Conservation (phyloP, 2,113 vertebrate genomes). For the Origma solitaria region DNA sequence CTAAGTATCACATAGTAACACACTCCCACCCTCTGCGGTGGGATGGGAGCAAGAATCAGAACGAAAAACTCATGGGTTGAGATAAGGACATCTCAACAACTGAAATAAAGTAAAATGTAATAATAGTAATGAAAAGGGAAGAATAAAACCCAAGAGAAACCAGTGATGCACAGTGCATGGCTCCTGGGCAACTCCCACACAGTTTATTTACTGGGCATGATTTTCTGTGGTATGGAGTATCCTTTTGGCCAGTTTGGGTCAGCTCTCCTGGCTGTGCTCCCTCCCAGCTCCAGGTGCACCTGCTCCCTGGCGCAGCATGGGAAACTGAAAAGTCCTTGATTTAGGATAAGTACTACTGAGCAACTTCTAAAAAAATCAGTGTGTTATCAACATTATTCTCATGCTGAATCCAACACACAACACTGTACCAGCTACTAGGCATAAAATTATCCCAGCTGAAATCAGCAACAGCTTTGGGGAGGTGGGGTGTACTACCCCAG, state of each 20-base stretch:
- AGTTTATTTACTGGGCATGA: not conserved
- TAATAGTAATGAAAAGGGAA: not conserved
- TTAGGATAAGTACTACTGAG: not conserved
- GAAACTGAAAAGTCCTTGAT: not conserved
- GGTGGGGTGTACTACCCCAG: not conserved
- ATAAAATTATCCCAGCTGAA: not conserved
- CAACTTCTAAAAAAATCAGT: not conserved
- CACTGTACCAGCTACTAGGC: not conserved
- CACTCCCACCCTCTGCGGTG: rapidly evolving
- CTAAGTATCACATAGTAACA: rapidly evolving
- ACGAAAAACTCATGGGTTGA: not conserved
- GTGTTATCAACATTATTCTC: not conserved
- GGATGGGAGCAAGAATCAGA: not conserved
- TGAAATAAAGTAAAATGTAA: not conserved
- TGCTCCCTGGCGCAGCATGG: rapidly evolving
- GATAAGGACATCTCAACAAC: not conserved
- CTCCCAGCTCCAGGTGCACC: not conserved
- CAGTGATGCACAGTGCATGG: rapidly evolving
- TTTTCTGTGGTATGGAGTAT: not conserved
- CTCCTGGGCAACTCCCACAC: not conserved
- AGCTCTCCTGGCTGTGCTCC: not conserved
- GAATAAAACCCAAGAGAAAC: not conserved
- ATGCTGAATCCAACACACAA: not conserved
- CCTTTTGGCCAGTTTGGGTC: not conserved
- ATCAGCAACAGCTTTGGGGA: not conserved